Conservation (phyloP, 92 coral and sea anemone genomes). For the Ricordea florida region DNA sequence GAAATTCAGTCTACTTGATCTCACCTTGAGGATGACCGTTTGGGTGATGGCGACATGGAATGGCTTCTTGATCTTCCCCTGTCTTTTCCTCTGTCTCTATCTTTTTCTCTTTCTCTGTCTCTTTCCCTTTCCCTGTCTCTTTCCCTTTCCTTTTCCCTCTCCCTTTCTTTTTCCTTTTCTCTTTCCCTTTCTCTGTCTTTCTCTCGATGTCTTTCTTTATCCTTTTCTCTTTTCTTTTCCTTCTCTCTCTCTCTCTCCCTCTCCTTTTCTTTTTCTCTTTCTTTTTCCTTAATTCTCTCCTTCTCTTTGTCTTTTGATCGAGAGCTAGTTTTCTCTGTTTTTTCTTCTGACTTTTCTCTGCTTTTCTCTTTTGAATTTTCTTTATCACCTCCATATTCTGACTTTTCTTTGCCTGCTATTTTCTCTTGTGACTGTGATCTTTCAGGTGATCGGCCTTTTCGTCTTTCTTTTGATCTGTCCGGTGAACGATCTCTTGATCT, state of each 20-base stretch:
- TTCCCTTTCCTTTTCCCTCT: slow-evolving; percentile 23
- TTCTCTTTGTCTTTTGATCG: slow-evolving; percentile 38
- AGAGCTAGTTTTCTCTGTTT: slow-evolving; percentile 14
- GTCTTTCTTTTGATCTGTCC: slow-evolving; percentile 65
- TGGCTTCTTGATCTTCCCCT: slow-evolving; percentile 52
- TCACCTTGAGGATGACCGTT: slow-evolving; percentile 52
- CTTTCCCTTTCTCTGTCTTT: slow-evolving; percentile 24
- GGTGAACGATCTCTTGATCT: slow-evolving; percentile 47
- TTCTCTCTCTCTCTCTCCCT: slow-evolving; percentile 13
- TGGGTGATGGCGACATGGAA: slow-evolving; percentile 65
- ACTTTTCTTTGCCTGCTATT: slow-evolving; percentile 24
- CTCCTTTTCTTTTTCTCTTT: slow-evolving; percentile 22
- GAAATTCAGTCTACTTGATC: no score
- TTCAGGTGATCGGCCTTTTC: slow-evolving; percentile 54
- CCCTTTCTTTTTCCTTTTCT: slow-evolving; percentile 1
- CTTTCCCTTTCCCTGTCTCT: slow-evolving; percentile 12
- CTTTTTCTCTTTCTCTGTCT: slow-evolving; percentile 32
- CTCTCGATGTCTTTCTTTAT: slow-evolving; percentile 24
- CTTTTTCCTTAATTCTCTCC: slow-evolving; percentile 30
- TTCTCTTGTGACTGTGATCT: slow-evolving; percentile 57
- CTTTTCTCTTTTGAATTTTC: background rate
- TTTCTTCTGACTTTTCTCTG: slow-evolving; percentile 40
- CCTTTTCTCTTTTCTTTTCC: slow-evolving; percentile 7
- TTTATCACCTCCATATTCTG: slow-evolving; percentile 21
- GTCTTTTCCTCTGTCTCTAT: slow-evolving; percentile 36